Evolutionary conservation across 2,797 vertebrate genomes (phyloP).

Genomic region (Pseudochirops cupreus): DNA sequence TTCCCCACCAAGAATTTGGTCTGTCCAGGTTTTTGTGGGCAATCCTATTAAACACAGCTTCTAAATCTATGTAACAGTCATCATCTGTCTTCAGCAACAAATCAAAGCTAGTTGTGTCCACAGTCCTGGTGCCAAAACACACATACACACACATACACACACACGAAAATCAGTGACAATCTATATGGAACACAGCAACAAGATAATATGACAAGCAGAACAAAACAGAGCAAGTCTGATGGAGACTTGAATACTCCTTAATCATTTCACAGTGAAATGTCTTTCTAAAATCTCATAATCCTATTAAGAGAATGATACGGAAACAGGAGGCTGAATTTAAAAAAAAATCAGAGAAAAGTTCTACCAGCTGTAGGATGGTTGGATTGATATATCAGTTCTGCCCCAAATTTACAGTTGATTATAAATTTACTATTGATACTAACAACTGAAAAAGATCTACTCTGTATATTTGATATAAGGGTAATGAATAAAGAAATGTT

Average conservation of each 20-base stretch:
- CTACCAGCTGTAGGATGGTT: neutral
- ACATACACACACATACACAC: accelerated
- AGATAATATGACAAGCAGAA: accelerated
- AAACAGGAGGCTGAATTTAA: slow-evolving; percentile 1
- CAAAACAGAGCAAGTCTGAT: neutral
- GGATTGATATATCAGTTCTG: neutral
- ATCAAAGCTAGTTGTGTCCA: slow-evolving; percentile 91
- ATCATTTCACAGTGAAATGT: slow-evolving; percentile 14
- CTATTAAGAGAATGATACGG: neutral
- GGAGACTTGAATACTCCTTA: slow-evolving; percentile 18
- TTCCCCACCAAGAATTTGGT: slow-evolving; percentile 97
- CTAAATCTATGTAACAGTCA: slow-evolving; percentile 96
- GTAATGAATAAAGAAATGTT: neutral
- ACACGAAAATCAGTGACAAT: neutral
- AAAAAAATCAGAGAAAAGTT: slow-evolving; percentile 20
- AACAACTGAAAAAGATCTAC: neutral
- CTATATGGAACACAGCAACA: neutral
- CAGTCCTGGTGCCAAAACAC: slow-evolving; percentile 88
- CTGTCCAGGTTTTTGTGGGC: slow-evolving; percentile 89
- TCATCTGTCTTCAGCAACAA: slow-evolving; percentile 98
- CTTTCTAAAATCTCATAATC: slow-evolving; percentile 26
- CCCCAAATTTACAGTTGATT: neutral
- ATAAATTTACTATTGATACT: slow-evolving; percentile 26
- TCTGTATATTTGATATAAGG: neutral
- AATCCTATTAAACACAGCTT: slow-evolving; percentile 93